Percentiles rank a stretch among this genome's conserved stretches.
These are phyloP conservation scores for Cheilosia vernalis DNA, from an alignment of 2,888 invertebrate species.

Conservation along the genomic window DNA sequence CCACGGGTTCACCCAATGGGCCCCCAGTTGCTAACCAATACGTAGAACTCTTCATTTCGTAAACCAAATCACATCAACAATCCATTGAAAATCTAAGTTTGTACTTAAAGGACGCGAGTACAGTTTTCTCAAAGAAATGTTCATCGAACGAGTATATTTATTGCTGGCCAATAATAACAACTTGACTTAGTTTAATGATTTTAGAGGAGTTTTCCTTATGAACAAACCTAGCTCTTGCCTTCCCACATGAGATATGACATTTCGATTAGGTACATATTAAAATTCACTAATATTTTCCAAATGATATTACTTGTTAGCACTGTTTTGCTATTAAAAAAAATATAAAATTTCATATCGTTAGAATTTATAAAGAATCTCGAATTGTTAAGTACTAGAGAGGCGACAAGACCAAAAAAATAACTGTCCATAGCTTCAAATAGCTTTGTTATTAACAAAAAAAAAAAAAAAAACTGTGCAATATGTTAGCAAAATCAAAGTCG, in stretches of 20 bases:
- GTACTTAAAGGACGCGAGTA: slow-evolving; percentile 35
- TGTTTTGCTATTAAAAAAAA: slow-evolving; percentile 8
- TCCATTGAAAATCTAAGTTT: not conserved
- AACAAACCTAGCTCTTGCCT: slow-evolving; percentile 66
- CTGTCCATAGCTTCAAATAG: slow-evolving; percentile 12
- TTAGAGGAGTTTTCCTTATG: slow-evolving; percentile 1
- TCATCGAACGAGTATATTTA: slow-evolving; percentile 26
- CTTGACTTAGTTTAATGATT: not conserved
- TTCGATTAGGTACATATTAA: not conserved
- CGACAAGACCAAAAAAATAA: slow-evolving; percentile 22
- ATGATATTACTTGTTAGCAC: slow-evolving; percentile 39
- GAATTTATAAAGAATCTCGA: slow-evolving; percentile 61
- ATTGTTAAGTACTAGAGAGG: slow-evolving; percentile 39
- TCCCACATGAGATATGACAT: slow-evolving; percentile 7
- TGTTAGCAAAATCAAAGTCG: slow-evolving; percentile 47
- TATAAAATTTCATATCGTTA: slow-evolving; percentile 37
- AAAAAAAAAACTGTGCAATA: slow-evolving; percentile 50
- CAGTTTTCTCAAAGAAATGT: slow-evolving; percentile 48
- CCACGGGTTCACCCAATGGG: slow-evolving; percentile 44
- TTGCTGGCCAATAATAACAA: slow-evolving; percentile 54
- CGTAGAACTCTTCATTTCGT: slow-evolving; percentile 67
- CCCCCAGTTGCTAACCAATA: slow-evolving; percentile 61
- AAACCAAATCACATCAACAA: slow-evolving; percentile 40
- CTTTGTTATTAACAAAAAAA: not conserved
- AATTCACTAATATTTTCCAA: slow-evolving; percentile 26